Evolutionary conservation across 2,113 vertebrate species (phyloP), one percentile per base, ranked within the genome.

Genomic region (Oreochromis aureus): DNA sequence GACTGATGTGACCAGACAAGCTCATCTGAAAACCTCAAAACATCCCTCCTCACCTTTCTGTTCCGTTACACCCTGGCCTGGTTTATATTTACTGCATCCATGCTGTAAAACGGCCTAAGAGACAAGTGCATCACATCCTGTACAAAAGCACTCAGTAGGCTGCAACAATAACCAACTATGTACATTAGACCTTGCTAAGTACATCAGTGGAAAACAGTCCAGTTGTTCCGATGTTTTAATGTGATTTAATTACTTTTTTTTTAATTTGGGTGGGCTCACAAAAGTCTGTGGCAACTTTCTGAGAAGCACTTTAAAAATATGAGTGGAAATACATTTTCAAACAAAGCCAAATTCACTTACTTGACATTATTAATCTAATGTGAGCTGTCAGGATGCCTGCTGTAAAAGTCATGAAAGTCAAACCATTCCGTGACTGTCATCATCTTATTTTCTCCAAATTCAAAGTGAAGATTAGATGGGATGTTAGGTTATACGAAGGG

Each of bases 1-100:
- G 84, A 89, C 56, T 87, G 88, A 92, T 92, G 80, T 58, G 58
- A 91, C 85, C 89, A 83, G 93, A 89, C 85, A 66, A 63, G 86
- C 86, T 91, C 80, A 85, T 90, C 69, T 73, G 48, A 88, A 18
- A 85, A 54, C 34, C 44, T 41, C 34, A 46, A 84, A 79, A 85
- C 84, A 85, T 41, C 41, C 59, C 51, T 54, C n/a, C 16, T 83
- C 55, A 91, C 83, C 39, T 80, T 87, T 86, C 59, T 81, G 54
- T 81, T 83, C 79, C 48, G 10, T 85, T 55, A 56, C 53, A 51
- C 13, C 46, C 63, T 36, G 22, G 55, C 19, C 30, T 80, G 30
- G 39, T 69, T 80, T 44, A 22, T 32, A 46, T 39, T 16, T 34
- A n/a, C 51, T 24, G 51, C n/a, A 24, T 53, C 63, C 79, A 16